Percentiles rank a stretch among this genome's conserved stretches.
phyloP scores from a whole-genome alignment of 2,113 vertebrate species.

The Carassius gibelio region DNA sequence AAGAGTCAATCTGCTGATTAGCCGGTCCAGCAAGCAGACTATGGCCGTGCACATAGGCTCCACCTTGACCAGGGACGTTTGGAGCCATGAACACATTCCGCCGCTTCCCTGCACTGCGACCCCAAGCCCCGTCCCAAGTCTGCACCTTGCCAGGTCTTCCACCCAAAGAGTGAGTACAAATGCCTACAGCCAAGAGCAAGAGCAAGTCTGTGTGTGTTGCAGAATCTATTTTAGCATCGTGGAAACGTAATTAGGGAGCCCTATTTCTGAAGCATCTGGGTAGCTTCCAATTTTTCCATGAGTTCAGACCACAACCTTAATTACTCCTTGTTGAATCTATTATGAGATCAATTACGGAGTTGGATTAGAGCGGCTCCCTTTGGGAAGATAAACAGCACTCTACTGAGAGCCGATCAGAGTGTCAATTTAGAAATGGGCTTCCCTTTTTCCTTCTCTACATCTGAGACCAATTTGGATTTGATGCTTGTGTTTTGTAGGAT shows the following conservation, averaged over 20 bases:
- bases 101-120: constrained; percentile 86
- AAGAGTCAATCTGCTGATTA: constrained; percentile 88
- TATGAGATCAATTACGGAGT: constrained; percentile 36
- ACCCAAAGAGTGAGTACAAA: constrained; percentile 73
- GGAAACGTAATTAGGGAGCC: constrained; percentile 11
- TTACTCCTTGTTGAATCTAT: constrained; percentile 43
- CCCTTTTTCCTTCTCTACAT: neutral
- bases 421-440: constrained; percentile 30
- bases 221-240: constrained; percentile 17
- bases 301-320: constrained; percentile 38
- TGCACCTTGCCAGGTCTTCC: constrained; percentile 72
- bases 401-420: constrained; percentile 12
- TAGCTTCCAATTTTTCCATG: constrained; percentile 26
- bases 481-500: constrained; percentile 76
- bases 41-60: constrained; percentile 75
- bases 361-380: constrained; percentile 17
- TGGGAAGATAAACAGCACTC: constrained; percentile 22
- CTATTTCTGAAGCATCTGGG: constrained; percentile 16
- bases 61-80: constrained; percentile 81
- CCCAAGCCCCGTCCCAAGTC: constrained; percentile 70
- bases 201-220: constrained; percentile 33
- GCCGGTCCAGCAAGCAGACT: constrained; percentile 83
- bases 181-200: constrained; percentile 13
- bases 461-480: neutral
- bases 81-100: constrained; percentile 81